Conservation (phyloP, 2,113 vertebrate species). For the Mesocricetus auratus region DNA sequence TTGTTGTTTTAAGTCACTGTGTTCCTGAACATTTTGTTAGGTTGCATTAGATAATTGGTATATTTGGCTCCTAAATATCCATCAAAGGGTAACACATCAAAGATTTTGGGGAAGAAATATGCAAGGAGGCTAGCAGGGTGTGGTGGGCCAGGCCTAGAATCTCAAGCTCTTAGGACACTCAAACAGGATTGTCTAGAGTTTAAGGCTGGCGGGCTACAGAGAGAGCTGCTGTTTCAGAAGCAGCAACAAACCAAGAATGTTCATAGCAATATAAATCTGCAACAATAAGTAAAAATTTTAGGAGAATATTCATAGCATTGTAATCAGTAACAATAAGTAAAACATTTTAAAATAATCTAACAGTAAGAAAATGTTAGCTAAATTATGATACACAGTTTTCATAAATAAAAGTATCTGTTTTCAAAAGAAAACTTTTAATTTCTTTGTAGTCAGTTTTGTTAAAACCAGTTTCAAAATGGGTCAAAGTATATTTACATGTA, state of each 20-base stretch:
- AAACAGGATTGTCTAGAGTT: neutral
- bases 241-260: neutral
- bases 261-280: neutral
- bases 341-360: neutral
- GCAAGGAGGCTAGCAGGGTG: neutral
- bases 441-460: neutral
- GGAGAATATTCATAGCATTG: too few relatives aligned
- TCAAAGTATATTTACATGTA: neutral
- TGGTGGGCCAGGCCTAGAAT: neutral
- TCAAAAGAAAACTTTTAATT: neutral
- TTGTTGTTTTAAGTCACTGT: neutral
- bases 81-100: neutral
- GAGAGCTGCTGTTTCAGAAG: neutral
- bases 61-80: neutral
- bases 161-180: neutral
- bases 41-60: neutral
- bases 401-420: neutral
- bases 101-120: neutral
- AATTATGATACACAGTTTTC: neutral
- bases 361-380: neutral
- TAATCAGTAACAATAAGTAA: neutral
- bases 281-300: neutral
- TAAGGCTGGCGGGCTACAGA: neutral
- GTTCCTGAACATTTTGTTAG: neutral
- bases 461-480: too few relatives aligned